Conservation (phyloP, 2,113 vertebrate genomes). For the Silurus meridionalis region DNA sequence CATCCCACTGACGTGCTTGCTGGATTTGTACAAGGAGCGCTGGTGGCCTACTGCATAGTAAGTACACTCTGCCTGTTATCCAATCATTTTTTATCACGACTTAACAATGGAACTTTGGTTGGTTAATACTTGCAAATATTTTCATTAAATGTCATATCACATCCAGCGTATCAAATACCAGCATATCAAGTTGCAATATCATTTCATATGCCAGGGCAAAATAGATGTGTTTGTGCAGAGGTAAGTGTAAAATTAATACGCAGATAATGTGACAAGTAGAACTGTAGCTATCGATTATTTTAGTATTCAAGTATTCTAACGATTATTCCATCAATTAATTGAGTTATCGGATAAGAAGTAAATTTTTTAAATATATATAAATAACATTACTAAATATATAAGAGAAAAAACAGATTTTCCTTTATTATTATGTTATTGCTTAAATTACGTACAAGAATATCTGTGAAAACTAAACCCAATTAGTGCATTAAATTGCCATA, state of each 20-base stretch:
- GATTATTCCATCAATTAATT: too few species aligned
- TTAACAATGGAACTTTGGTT: background rate
- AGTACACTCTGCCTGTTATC: slow-evolving; percentile 53
- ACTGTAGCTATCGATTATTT: too few species aligned
- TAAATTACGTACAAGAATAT: too few species aligned
- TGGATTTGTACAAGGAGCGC: slow-evolving; percentile 75
- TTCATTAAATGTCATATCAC: background rate
- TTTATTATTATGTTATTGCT: too few species aligned
- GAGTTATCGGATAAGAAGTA: too few species aligned
- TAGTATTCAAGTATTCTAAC: too few species aligned
- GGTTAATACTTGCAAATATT: background rate
- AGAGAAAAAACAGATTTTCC: too few species aligned
- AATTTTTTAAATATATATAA: too few species aligned
- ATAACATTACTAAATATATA: too few species aligned
- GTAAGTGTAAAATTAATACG: background rate
- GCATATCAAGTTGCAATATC: background rate
- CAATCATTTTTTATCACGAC: background rate
- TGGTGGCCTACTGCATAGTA: slow-evolving; percentile 81
- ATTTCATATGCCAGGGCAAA: background rate
- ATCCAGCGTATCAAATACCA: background rate
- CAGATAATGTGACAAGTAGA: background rate
- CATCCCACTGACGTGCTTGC: slow-evolving; percentile 72
- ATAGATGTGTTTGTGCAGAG: background rate
- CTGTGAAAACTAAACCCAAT: too few species aligned
- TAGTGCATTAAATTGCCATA: too few species aligned